Evolutionary conservation across 2,797 vertebrate species (phyloP).

Genomic region (Syngnathus acus): DNA sequence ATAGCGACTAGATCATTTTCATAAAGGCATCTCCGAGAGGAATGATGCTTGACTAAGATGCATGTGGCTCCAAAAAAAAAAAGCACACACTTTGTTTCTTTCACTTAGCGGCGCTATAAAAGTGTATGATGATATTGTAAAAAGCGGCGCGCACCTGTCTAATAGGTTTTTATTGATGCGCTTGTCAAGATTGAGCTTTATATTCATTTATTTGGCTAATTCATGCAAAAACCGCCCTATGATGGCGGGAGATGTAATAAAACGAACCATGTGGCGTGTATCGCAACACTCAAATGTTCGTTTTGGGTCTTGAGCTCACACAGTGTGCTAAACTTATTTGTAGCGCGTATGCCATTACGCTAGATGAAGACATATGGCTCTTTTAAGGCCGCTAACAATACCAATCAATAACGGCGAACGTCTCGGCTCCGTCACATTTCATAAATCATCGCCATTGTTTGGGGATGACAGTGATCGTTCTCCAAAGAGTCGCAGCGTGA

Average conservation of each 20-base stretch:
- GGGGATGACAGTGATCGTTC: slow-evolving; percentile 72
- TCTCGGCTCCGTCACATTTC: slow-evolving; percentile 74
- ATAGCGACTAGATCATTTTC: slow-evolving; percentile 50
- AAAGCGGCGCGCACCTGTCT: slow-evolving; percentile 54
- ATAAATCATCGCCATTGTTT: slow-evolving; percentile 75
- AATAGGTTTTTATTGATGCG: slow-evolving; percentile 58
- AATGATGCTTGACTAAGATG: slow-evolving; percentile 51
- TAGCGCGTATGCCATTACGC: slow-evolving; percentile 67
- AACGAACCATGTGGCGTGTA: slow-evolving; percentile 61
- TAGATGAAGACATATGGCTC: slow-evolving; percentile 76
- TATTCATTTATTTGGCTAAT: slow-evolving; percentile 65
- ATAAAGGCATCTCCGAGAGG: slow-evolving; percentile 53
- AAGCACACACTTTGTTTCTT: slow-evolving; percentile 21
- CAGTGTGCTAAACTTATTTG: slow-evolving; percentile 66
- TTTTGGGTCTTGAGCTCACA: slow-evolving; percentile 56
- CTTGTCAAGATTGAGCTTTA: slow-evolving; percentile 58
- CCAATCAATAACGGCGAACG: slow-evolving; percentile 81
- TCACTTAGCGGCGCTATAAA: slow-evolving; percentile 30
- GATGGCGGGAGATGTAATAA: slow-evolving; percentile 59
- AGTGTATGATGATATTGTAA: slow-evolving; percentile 44
- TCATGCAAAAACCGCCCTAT: slow-evolving; percentile 50
- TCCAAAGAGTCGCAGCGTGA: slow-evolving; percentile 55
- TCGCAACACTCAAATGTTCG: slow-evolving; percentile 57
- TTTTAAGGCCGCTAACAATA: slow-evolving; percentile 80
- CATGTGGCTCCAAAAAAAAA: slow-evolving; percentile 27